Evolutionary conservation across 2,797 vertebrate genomes (phyloP).

Genomic region (Heteromormyrus szaboi): DNA sequence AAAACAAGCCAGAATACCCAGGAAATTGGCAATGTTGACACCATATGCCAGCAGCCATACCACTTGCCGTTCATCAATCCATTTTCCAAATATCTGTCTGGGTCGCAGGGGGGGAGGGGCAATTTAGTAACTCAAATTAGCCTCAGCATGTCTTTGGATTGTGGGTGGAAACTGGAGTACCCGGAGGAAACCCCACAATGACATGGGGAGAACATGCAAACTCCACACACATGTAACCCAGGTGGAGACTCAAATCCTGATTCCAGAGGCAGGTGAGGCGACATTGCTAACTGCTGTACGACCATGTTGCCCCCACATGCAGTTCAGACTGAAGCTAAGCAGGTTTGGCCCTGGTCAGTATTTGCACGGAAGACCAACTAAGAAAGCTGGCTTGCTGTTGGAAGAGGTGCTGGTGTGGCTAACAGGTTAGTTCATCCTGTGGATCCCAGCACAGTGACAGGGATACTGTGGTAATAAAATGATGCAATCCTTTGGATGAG

Average conservation of each 20-base stretch:
- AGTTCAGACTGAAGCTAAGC: neutral
- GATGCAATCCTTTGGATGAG: neutral
- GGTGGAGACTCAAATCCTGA: too few species aligned
- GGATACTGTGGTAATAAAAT: neutral
- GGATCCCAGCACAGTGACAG: too few species aligned
- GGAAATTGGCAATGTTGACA: neutral
- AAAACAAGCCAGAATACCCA: neutral
- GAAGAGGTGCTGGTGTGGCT: neutral
- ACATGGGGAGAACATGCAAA: too few species aligned
- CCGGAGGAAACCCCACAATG: too few species aligned
- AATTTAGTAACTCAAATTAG: too few species aligned
- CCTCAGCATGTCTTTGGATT: too few species aligned
- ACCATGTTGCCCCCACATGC: neutral
- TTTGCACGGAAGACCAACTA: neutral
- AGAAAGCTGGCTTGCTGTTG: neutral
- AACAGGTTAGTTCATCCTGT: neutral
- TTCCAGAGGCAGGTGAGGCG: too few species aligned
- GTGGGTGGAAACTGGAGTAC: too few species aligned
- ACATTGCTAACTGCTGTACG: too few species aligned
- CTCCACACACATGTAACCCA: neutral
- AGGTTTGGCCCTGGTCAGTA: neutral
- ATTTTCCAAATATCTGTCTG: too few species aligned
- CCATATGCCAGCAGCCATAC: neutral
- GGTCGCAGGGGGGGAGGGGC: too few species aligned
- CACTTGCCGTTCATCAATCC: neutral